Percentiles rank a stretch among this genome's conserved stretches.
Conservation (phyloP, 2,113 vertebrate species). For the Brienomyrus brachyistius region DNA sequence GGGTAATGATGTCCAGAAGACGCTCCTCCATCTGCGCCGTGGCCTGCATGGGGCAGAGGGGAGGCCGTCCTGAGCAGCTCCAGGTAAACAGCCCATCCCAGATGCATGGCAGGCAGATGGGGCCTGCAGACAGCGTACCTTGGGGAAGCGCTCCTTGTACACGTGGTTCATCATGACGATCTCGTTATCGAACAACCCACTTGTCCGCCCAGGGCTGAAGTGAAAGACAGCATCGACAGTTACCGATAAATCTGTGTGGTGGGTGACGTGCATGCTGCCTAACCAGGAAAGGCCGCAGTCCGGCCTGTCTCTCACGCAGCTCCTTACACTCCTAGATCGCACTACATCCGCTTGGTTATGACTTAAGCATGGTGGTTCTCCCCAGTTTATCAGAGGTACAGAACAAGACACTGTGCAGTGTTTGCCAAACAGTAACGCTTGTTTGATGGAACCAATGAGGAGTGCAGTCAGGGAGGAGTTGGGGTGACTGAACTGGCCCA, state of each 20-base stretch:
- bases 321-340: background rate
- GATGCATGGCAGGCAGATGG: background rate
- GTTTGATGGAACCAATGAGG: conserved; percentile 19
- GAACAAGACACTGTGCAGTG: background rate
- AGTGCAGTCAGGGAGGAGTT: background rate
- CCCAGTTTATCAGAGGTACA: background rate
- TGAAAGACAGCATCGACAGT: background rate
- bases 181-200: conserved; percentile 83
- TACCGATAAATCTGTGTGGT: background rate
- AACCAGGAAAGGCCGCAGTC: background rate
- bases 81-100: background rate
- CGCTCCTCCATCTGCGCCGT: conserved; percentile 95
- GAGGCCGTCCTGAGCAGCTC: background rate
- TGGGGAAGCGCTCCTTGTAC: conserved; percentile 93
- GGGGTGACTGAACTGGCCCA: background rate
- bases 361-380: too few relatives aligned
- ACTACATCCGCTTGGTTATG: background rate
- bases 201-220: conserved; percentile 79
- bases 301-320: background rate
- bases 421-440: background rate
- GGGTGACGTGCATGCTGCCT: background rate
- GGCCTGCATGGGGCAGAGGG: conserved; percentile 59
- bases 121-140: conserved; percentile 63
- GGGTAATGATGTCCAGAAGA: conserved; percentile 76
- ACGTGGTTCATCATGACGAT: conserved; percentile 98